Evolutionary conservation across 2,797 vertebrate species (phyloP).

Genomic region (Tadarida brasiliensis): DNA sequence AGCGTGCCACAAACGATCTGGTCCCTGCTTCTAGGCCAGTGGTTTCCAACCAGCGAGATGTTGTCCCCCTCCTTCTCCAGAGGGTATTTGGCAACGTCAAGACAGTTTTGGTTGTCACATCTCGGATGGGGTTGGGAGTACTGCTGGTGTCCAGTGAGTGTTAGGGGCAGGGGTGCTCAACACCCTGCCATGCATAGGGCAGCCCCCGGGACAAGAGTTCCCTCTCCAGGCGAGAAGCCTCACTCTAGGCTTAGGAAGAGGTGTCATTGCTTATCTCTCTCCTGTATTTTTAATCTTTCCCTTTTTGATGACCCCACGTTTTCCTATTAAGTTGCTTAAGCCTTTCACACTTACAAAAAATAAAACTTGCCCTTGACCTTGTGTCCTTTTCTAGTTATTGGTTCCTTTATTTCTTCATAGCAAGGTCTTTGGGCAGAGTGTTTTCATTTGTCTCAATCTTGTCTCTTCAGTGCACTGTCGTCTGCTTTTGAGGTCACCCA

Average conservation of each 20-base stretch:
- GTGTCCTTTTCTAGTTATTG: not conserved
- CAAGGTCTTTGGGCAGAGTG: not conserved
- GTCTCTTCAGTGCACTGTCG: not conserved
- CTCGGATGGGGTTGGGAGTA: too few species aligned
- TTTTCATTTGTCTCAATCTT: not conserved
- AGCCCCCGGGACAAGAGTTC: fast-evolving
- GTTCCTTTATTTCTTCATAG: not conserved
- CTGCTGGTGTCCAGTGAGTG: not conserved
- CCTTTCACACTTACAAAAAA: not conserved
- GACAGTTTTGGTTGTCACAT: not conserved
- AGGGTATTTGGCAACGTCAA: not conserved
- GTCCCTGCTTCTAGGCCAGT: not conserved
- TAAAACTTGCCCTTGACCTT: not conserved
- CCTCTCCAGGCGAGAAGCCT: not conserved
- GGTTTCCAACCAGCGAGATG: not conserved
- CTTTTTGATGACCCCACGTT: not conserved
- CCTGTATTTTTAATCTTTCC: not conserved
- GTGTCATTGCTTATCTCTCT: not conserved
- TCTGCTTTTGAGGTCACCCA: not conserved
- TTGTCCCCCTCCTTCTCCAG: too few species aligned
- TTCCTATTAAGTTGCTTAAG: not conserved
- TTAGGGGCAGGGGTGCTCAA: not conserved
- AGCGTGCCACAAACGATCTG: too few species aligned
- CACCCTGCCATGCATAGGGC: fast-evolving
- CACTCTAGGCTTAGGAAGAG: not conserved